These are phyloP conservation scores for Dicerorhinus sumatrensis DNA, from an alignment of 2,113 vertebrate genomes.

Conservation along the genomic window DNA sequence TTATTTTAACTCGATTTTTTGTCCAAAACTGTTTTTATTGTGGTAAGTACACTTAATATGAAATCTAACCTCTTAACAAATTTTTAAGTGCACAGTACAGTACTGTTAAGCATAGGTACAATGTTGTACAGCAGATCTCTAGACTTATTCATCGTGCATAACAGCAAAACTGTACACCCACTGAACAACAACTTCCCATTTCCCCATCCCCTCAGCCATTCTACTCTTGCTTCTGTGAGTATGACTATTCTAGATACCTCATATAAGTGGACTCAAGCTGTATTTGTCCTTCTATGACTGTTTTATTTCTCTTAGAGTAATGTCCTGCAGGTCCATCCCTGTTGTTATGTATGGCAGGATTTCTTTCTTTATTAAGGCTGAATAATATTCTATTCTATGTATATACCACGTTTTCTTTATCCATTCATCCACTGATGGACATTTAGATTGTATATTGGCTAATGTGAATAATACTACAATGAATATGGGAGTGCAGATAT, in stretches of 20 bases:
- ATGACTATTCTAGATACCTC: background rate
- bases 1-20: slow-evolving; percentile 1
- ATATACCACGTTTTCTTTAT: background rate
- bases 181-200: background rate
- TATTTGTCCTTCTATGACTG: background rate
- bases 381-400: background rate
- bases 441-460: background rate
- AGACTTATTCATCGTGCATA: background rate
- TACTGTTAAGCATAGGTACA: background rate
- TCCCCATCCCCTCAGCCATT: background rate
- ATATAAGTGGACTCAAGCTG: background rate
- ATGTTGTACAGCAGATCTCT: background rate
- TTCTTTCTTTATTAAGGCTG: background rate
- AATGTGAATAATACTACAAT: background rate
- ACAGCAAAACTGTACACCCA: background rate
- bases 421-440: background rate
- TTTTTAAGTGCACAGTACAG: background rate
- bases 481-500: background rate
- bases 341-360: background rate
- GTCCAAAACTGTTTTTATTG: background rate
- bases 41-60: background rate
- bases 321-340: background rate
- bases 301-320: background rate
- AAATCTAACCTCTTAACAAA: background rate
- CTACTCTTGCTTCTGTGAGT: background rate